phyloP scores from a whole-genome alignment of 2,113 vertebrate genomes.

The Apistogramma diplotaenia region DNA sequence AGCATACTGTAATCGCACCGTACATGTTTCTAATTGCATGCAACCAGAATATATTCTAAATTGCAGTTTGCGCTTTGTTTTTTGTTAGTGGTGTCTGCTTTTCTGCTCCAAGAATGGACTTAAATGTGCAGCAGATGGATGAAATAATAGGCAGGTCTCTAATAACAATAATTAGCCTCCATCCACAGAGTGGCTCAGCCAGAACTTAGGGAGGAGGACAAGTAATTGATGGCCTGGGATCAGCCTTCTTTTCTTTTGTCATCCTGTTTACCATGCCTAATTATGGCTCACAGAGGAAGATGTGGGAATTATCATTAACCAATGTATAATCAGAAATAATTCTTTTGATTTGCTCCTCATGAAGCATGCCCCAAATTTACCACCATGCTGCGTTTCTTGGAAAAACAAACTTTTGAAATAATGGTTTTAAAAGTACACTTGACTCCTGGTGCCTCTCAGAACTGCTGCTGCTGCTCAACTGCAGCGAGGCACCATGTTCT shows the following conservation, averaged over 20 bases:
- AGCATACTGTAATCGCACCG: slow-evolving; percentile 21
- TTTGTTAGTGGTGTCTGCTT: neutral
- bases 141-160: slow-evolving; percentile 70
- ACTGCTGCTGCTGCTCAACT: neutral
- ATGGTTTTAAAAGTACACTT: neutral
- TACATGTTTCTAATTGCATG: slow-evolving; percentile 40
- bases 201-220: slow-evolving; percentile 68
- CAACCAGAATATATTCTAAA: slow-evolving; percentile 38
- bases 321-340: slow-evolving; percentile 76
- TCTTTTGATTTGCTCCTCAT: slow-evolving; percentile 64
- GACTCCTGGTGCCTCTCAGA: neutral
- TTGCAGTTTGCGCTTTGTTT: slow-evolving; percentile 26
- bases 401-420: neutral
- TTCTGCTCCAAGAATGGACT: slow-evolving; percentile 23
- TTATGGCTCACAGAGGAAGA: slow-evolving; percentile 68
- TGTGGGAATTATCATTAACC: slow-evolving; percentile 73
- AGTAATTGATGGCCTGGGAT: slow-evolving; percentile 74
- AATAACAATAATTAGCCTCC: slow-evolving; percentile 78
- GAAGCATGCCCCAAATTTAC: slow-evolving; percentile 26
- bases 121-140: slow-evolving; percentile 62
- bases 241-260: slow-evolving; percentile 67
- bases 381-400: neutral
- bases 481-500: slow-evolving; percentile 45
- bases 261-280: slow-evolving; percentile 74
- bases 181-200: slow-evolving; percentile 60